Base-by-base conservation (phyloP, 2,797 vertebrate species). In the Rhadinocentrus ornatus region DNA sequence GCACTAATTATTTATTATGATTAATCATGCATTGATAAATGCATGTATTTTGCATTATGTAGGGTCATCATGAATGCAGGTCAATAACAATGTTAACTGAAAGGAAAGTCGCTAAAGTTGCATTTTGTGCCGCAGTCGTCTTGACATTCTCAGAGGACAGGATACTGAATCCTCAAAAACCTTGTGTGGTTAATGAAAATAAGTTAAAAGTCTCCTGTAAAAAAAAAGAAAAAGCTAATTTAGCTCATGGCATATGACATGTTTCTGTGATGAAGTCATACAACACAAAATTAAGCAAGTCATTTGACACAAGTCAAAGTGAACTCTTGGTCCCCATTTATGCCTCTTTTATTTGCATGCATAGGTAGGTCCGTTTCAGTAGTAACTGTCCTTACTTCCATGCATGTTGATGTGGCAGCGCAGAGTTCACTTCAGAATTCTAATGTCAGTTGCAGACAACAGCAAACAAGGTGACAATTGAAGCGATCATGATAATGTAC, bases 41-140 rank as follows among this genome's bases (percentile, higher is more conserved):
- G 26, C 22, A 1, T 53, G 31, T 78, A n/a, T 29, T 26, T 27
- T 44, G 52, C 55, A 52, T 32, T 58, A 15, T 22, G 27, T 1
- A 46, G 62, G 80, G 55, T 66, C 60, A 35, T 58, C 32, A 59
- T 65, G 26, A 48, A 71, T 63, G 37, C 6, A n/a, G 32, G 32
- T 58, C 31, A 34, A 9, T 34, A 31, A n/a, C 20, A 9, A 34
- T 16, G 13, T 26, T 48, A 29, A 56, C 12, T 27, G 20, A 56
- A 29, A 37, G 26, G n/a, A 20, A 57, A 46, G 13, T 3, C 32
- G 57, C 22, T 66, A 20, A 66, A 32, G 27, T n/a, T 11, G 65
- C 26, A n/a, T 27, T 6, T 44, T 8, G n/a, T 55, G 6, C 6
- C 20, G 9, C 18, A 22, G 2, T 15, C 13, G 12, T 53, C 11